Percentiles rank a stretch among this genome's conserved stretches.
These are phyloP conservation scores for Pampus argenteus DNA, from an alignment of 2,797 vertebrate genomes.

Conservation along the genomic window DNA sequence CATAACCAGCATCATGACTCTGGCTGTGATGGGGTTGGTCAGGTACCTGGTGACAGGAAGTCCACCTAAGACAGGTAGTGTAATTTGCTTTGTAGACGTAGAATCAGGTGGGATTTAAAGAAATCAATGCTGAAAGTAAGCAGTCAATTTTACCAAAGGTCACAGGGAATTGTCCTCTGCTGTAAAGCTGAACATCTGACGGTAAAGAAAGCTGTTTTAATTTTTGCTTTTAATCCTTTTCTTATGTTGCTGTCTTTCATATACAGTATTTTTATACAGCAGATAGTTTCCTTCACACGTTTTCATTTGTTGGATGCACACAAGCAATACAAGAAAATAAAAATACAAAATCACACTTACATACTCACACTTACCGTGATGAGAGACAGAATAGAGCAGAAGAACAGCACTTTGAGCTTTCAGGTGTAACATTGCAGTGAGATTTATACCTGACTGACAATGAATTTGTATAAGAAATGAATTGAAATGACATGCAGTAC, in stretches of 20 bases:
- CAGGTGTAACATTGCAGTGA: background rate
- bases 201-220: background rate
- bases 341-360: background rate
- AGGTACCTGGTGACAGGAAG: conserved; percentile 74
- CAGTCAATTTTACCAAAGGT: background rate
- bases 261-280: background rate
- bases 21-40: conserved; percentile 74
- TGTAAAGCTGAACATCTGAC: background rate
- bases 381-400: background rate
- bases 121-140: background rate
- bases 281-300: background rate
- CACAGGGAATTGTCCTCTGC: background rate
- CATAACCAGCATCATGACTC: conserved; percentile 76
- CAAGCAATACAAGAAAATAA: background rate
- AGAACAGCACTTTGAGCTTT: background rate
- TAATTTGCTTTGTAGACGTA: background rate
- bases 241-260: background rate
- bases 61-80: conserved; percentile 66
- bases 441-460: background rate
- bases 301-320: background rate
- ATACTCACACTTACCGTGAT: background rate
- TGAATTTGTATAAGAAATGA: background rate
- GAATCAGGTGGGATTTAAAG: background rate
- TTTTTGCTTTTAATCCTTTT: background rate
- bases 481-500: background rate